These are phyloP conservation scores for Cephalotes varians DNA, from an alignment of 2,888 invertebrate genomes.

Conservation along the genomic window DNA sequence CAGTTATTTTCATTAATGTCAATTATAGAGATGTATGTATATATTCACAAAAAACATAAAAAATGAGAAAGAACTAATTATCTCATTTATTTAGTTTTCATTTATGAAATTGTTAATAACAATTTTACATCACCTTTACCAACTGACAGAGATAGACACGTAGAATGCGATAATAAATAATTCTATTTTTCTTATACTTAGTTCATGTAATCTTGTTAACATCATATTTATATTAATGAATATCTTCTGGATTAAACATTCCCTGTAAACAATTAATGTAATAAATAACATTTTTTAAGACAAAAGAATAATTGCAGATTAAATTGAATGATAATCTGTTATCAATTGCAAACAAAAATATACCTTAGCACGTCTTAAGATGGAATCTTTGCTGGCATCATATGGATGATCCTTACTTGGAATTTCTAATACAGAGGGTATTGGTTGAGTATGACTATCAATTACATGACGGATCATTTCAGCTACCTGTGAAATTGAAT, in stretches of 20 bases:
- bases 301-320: neutral
- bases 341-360: conserved; percentile 33
- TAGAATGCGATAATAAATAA: conserved; percentile 28
- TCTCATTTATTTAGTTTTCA: neutral
- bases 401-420: conserved; percentile 99
- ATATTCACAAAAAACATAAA: neutral
- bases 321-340: neutral
- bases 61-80: neutral
- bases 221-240: conserved; percentile 82
- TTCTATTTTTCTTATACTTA: neutral
- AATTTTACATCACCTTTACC: conserved; percentile 38
- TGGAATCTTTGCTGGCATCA: conserved; percentile 99
- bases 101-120: conserved; percentile 6
- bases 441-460: conserved; percentile 96
- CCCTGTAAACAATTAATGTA: conserved; percentile 89
- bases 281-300: conserved; percentile 3
- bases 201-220: conserved; percentile 40
- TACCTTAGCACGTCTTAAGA: conserved; percentile 97
- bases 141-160: conserved; percentile 52
- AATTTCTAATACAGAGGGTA: conserved; percentile 99
- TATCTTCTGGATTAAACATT: conserved; percentile 95
- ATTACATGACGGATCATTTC: conserved; percentile 99
- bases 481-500: conserved; percentile 90
- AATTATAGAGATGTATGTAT: no score
- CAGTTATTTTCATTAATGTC: neutral